Evolutionary conservation across 2,888 invertebrate species (phyloP), one percentile per base, ranked within the genome.

Genomic region (Yponomeuta sedellus): DNA sequence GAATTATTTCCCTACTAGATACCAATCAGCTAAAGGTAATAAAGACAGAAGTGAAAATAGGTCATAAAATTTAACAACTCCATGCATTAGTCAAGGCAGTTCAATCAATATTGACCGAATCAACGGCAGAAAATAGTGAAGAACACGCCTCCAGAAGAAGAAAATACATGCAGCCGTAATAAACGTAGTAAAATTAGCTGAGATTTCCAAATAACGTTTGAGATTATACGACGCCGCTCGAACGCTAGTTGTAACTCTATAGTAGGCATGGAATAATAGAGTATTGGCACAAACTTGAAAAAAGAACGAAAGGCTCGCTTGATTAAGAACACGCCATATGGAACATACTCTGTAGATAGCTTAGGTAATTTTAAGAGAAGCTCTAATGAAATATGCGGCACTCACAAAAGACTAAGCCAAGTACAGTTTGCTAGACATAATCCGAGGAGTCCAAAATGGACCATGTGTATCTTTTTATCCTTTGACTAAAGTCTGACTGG

Each of bases 121-220:
- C 1, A 52, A 52, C 44, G 44, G 44, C 16, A 52, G 2, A 52
- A 16, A 52, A 52, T 2, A 16, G 44, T 52, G 16, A 52, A 52
- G 0, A 52, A 16, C 16, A 16, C 44, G 44, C 16, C 44, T 52
- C 16, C 10, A 12, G 16, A 52, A 3, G 16, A 52, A 52, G 1
- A 52, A 52, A 52, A 52, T 44, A 44, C 34, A 52, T 1, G 44
- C 16, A 52, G 44, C 1, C 16, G 44, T 16, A 52, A 52, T 52
- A 52, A 52, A 52, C 16, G 44, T 16, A 52, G 44, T 12, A 16
- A 52, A 52, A 52, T 16, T 52, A 52, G 44, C 44, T 52, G 44
- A 20, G 34, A 16, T 62, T 62, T 34, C 62, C 62, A 62, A 62
- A 62, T 39, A 61, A 16, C 16, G 39, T 19, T 62, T 39, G n/a